Evolutionary conservation across 2,113 vertebrate species (phyloP).

Genomic region (Gymnorhina tibicen): DNA sequence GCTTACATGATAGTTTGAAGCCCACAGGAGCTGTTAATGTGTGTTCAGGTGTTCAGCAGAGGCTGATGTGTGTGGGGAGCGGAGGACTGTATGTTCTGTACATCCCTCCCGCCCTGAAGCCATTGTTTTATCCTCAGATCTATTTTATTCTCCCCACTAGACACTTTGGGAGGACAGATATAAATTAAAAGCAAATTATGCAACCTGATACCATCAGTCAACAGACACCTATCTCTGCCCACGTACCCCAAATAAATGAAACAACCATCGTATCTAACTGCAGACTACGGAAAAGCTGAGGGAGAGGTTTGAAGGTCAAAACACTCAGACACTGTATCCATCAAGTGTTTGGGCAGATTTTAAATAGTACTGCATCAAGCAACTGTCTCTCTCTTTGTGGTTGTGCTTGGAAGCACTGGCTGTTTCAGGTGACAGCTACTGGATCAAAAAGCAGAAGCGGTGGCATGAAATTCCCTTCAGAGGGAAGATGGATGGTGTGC

Average conservation of each 20-base stretch:
- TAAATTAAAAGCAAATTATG: constrained; percentile 58
- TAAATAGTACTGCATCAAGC: neutral
- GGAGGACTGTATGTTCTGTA: neutral
- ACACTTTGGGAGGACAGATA: neutral
- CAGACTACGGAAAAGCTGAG: neutral
- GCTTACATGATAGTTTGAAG: neutral
- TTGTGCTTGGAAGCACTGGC: neutral
- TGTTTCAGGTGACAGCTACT: constrained; percentile 6
- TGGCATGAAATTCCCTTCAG: neutral
- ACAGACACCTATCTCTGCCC: constrained; percentile 20
- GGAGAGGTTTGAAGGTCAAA: neutral
- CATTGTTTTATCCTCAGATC: constrained; percentile 4
- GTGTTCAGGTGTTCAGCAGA: neutral
- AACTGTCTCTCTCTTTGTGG: neutral
- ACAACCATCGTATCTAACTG: neutral
- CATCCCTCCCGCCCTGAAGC: neutral
- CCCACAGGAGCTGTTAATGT: neutral
- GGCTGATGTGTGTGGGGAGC: neutral
- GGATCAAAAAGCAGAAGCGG: neutral
- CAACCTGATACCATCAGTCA: constrained; percentile 28
- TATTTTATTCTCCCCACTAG: neutral
- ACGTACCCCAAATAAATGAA: neutral
- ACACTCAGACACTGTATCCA: neutral
- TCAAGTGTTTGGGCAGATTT: neutral
- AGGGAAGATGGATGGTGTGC: neutral